A percentile compares a stretch with the other conserved stretches of the same genome.
These are phyloP conservation scores for Crotophaga sulcirostris DNA, from an alignment of 2,113 vertebrate species.

Conservation along the genomic window DNA sequence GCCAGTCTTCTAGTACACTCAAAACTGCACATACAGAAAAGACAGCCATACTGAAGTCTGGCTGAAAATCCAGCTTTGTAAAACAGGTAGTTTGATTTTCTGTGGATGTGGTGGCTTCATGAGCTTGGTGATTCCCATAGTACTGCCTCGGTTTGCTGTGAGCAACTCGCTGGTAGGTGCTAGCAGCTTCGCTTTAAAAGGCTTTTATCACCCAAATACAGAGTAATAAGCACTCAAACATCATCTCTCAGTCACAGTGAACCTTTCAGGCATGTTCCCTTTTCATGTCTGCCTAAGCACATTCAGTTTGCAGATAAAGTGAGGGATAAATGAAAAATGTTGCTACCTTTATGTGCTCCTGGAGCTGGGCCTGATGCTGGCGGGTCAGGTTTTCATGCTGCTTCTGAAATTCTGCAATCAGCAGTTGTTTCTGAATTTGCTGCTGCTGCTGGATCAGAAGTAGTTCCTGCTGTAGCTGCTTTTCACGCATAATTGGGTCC, in stretches of 20 bases:
- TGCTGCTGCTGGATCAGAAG: slow-evolving; percentile 98
- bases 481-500: slow-evolving; percentile 89
- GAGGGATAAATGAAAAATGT: slow-evolving; percentile 50
- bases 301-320: not conserved
- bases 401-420: slow-evolving; percentile 98
- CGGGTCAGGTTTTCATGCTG: slow-evolving; percentile 97
- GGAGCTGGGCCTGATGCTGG: slow-evolving; percentile 97
- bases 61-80: not conserved
- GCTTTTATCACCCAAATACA: not conserved
- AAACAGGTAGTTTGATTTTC: not conserved
- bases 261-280: not conserved
- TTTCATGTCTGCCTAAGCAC: not conserved
- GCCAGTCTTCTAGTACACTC: not conserved
- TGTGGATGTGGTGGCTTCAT: not conserved
- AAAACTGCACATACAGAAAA: not conserved
- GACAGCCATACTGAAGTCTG: not conserved
- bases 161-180: not conserved
- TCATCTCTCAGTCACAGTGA: not conserved
- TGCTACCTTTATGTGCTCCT: slow-evolving; percentile 98
- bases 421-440: slow-evolving; percentile 96
- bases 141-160: not conserved
- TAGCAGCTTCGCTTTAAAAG: not conserved
- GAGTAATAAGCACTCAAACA: not conserved
- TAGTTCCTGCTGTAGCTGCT: slow-evolving; percentile 95
- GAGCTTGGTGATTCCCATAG: not conserved